Conservation (phyloP, 2,888 invertebrate species). For the Drosophila seclusa region DNA sequence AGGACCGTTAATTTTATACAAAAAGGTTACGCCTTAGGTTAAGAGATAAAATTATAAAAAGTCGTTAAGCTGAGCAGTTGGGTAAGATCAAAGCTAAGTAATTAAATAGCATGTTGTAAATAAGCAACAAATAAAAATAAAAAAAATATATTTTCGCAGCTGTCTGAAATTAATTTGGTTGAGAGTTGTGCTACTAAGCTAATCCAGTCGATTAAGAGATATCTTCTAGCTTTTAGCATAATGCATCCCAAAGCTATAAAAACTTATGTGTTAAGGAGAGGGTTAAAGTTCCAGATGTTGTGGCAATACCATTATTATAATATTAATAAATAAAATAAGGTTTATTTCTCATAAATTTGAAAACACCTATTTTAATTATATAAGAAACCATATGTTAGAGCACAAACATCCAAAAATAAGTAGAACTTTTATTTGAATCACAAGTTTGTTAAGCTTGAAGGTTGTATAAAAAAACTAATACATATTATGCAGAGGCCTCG, state of each 20-base stretch:
- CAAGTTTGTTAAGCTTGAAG: not conserved
- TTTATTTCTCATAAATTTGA: not conserved
- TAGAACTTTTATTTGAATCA: not conserved
- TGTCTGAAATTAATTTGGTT: not conserved
- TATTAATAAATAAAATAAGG: not conserved
- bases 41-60: constrained; percentile 13
- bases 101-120: not conserved
- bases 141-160: not conserved
- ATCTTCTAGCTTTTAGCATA: not conserved
- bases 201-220: not conserved
- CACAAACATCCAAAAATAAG: not conserved
- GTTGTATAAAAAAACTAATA: not conserved
- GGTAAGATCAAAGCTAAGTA: constrained; percentile 1
- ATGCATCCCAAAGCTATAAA: not conserved
- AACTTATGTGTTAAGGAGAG: accelerated
- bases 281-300: not conserved
- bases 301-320: not conserved
- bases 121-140: not conserved
- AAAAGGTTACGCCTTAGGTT: constrained; percentile 12
- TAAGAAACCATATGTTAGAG: not conserved
- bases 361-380: not conserved
- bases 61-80: not conserved
- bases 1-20: constrained; percentile 21
- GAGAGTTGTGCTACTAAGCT: not conserved
- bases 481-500: not conserved